Evolutionary conservation across 2,797 vertebrate species (phyloP), one percentile per base, ranked within the genome.

Genomic region (Lerista edwardsae): DNA sequence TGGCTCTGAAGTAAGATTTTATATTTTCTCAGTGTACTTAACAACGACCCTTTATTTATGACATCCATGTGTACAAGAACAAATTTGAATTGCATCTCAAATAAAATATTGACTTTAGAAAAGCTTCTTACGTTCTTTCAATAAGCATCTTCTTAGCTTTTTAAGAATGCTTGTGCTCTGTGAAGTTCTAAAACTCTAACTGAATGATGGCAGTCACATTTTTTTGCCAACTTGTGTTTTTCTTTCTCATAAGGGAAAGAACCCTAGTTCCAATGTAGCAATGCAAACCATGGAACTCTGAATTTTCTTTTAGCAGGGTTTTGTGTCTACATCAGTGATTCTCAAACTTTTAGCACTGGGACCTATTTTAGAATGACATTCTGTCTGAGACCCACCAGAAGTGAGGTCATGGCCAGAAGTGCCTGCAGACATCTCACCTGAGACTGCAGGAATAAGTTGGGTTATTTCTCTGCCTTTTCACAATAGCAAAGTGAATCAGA

Each of bases 1-100:
- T 89, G 94, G 95, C 89, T 90, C 95, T 80, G 96, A 98, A 96
- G 96, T 97, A 86, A 95, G 92, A 80, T 34, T 77, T 55, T 64
- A 59, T n/a, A 3, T 36, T 65, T 57, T 34, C 72, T 62, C 31
- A 72, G 6, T 83, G 17, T 47, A 19, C 39, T 57, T n/a, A n/a
- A 59, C 51, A 23, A 77, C 3, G 6, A 55, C 17, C 14, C 8
- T 76, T 6, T 83, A 67, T 15, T 44, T 3, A 68, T 15, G 11
- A 36, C 12, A 68, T 41, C 25, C 36, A 75, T 75, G 29, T 67
- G 15, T 55, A 59, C 14, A 65, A 75, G n/a, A 29, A 2, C 17
- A 47, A 4, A 51, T 47, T 72, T 73, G 39, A 62, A 77, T 39
- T 34, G 44, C 39, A 62, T 31, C 41, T 10, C 21, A 74, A 80